Evolutionary conservation across 1,140 invertebrate genomes (phyloP).

Genomic region (Pentalonia nigronervosa): DNA sequence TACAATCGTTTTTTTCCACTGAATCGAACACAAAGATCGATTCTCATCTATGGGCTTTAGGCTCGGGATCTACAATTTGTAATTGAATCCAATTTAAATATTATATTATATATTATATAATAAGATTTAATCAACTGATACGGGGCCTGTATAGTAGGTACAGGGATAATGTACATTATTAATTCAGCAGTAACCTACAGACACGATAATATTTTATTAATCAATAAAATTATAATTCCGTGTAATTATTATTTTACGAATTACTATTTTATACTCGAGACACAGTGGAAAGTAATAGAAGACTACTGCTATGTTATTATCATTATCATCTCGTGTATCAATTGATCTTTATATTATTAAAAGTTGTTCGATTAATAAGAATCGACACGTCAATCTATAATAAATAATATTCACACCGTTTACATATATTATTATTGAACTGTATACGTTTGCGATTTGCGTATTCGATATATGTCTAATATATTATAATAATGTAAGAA

Average conservation of each 20-base stretch:
- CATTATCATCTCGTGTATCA: not conserved
- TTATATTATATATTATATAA: not conserved
- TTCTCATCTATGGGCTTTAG: not conserved
- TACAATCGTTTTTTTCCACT: slow-evolving; percentile 29
- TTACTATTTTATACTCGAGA: not conserved
- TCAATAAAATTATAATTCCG: slow-evolving; percentile 23
- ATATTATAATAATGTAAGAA: not conserved
- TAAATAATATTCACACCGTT: not conserved
- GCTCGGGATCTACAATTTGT: not conserved
- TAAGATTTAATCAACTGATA: slow-evolving; percentile 44
- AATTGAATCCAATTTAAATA: slow-evolving; percentile 52
- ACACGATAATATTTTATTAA: slow-evolving; percentile 2
- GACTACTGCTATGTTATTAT: not conserved
- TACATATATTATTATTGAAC: not conserved
- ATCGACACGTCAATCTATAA: not conserved
- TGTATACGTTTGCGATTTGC: not conserved
- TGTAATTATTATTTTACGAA: slow-evolving; percentile 3
- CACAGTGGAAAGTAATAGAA: not conserved
- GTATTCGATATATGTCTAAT: not conserved
- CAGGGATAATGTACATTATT: not conserved
- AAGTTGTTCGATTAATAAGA: not conserved
- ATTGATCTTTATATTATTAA: not conserved
- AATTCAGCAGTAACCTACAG: slow-evolving; percentile 12
- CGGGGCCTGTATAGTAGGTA: not conserved
- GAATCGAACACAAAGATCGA: not conserved